Evolutionary conservation across 2,888 invertebrate species (phyloP).

Genomic region (Aquatica leii): DNA sequence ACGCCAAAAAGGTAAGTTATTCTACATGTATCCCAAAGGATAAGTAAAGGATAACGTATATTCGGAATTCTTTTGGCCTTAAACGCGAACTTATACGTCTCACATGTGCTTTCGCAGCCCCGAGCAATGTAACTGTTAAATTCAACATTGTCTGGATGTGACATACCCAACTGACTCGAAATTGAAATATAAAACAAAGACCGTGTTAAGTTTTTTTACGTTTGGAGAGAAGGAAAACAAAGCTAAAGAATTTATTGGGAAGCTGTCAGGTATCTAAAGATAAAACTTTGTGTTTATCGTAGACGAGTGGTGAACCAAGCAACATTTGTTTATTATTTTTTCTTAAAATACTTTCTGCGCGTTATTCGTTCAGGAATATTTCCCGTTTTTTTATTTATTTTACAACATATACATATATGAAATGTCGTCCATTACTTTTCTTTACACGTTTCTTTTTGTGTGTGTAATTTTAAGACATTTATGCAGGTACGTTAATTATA

Average conservation of each 20-base stretch:
- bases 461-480: too few relatives aligned
- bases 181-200: slow-evolving; percentile 31
- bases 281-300: slow-evolving; percentile 27
- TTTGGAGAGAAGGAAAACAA: slow-evolving; percentile 16
- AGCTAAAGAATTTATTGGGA: slow-evolving; percentile 25
- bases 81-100: slow-evolving; percentile 14
- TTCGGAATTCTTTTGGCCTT: not conserved
- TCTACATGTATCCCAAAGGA: not conserved
- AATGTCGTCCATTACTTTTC: too few relatives aligned
- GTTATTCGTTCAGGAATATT: too few relatives aligned
- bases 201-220: slow-evolving; percentile 23
- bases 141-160: slow-evolving; percentile 28
- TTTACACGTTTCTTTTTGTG: too few relatives aligned
- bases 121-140: slow-evolving; percentile 28
- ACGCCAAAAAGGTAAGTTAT: slow-evolving; percentile 90
- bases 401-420: too few relatives aligned
- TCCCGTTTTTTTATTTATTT: too few relatives aligned
- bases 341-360: slow-evolving; percentile 12
- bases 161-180: slow-evolving; percentile 27
- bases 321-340: slow-evolving; percentile 14
- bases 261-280: slow-evolving; percentile 24
- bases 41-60: slow-evolving; percentile 1
- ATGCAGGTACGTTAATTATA: too few relatives aligned
- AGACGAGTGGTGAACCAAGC: slow-evolving; percentile 9
- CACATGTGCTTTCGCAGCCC: slow-evolving; percentile 11